Conservation (phyloP, 2,113 vertebrate genomes). For the Microtus montanus region DNA sequence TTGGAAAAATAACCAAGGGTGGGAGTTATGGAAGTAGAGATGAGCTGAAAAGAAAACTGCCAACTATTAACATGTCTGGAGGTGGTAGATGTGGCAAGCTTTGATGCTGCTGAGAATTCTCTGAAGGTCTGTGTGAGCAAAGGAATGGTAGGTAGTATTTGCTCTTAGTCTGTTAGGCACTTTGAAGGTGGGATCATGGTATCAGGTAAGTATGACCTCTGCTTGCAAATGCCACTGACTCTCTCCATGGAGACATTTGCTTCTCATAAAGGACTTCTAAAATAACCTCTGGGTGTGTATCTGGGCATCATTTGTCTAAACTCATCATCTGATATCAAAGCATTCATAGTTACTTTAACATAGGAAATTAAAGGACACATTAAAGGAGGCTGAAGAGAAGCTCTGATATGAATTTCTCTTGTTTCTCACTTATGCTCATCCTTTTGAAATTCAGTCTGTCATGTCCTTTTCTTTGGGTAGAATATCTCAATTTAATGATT, state of each 20-base stretch:
- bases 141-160: neutral
- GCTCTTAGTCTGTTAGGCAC: neutral
- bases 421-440: neutral
- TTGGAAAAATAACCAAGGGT: constrained; percentile 44
- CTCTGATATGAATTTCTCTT: neutral
- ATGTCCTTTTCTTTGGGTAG: neutral
- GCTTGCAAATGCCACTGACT: constrained; percentile 19
- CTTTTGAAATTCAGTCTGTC: neutral
- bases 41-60: constrained; percentile 64
- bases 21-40: constrained; percentile 50
- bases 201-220: neutral
- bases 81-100: constrained; percentile 64
- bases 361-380: neutral
- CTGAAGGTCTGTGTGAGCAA: neutral
- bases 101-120: constrained; percentile 48
- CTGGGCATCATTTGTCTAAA: neutral
- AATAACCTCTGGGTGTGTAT: constrained; percentile 39
- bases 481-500: neutral
- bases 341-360: constrained; percentile 41
- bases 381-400: neutral
- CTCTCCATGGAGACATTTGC: constrained; percentile 18
- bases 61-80: constrained; percentile 56
- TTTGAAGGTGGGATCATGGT: constrained; percentile 17
- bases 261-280: constrained; percentile 36
- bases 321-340: neutral